Evolutionary conservation across 2,888 invertebrate species (phyloP).

Genomic region (Sphaeridia pumilis): DNA sequence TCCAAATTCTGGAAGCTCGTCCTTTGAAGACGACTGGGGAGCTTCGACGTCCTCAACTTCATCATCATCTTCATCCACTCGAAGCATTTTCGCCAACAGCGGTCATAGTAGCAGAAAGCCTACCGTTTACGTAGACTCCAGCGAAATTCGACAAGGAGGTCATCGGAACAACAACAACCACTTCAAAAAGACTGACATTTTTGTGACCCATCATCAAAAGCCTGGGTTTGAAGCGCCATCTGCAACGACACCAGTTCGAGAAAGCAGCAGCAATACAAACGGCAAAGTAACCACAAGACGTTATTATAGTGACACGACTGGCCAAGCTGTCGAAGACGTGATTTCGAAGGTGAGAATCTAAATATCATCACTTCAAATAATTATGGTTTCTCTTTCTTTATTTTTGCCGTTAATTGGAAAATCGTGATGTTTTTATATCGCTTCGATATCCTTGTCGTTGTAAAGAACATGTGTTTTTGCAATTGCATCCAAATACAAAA

Average conservation of each 20-base stretch:
- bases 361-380: no score
- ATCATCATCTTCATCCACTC: not conserved
- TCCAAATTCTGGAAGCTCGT: not conserved
- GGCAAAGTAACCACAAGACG: constrained; percentile 14
- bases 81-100: not conserved
- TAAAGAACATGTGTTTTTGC: no score
- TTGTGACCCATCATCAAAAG: no score
- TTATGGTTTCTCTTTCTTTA: no score
- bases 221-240: no score
- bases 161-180: not conserved
- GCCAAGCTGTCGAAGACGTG: not conserved
- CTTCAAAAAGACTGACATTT: no score
- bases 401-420: not conserved
- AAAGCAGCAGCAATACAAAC: constrained; percentile 4
- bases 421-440: no score
- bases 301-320: constrained; percentile 16
- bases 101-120: not conserved
- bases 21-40: not conserved
- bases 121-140: not conserved
- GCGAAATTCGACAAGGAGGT: not conserved
- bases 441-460: no score
- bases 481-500: no score
- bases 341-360: not conserved
- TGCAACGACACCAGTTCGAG: constrained; percentile 10
- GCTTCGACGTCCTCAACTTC: no score